Conservation (phyloP, 2,797 vertebrate species). For the Gobionotothen gibberifrons region DNA sequence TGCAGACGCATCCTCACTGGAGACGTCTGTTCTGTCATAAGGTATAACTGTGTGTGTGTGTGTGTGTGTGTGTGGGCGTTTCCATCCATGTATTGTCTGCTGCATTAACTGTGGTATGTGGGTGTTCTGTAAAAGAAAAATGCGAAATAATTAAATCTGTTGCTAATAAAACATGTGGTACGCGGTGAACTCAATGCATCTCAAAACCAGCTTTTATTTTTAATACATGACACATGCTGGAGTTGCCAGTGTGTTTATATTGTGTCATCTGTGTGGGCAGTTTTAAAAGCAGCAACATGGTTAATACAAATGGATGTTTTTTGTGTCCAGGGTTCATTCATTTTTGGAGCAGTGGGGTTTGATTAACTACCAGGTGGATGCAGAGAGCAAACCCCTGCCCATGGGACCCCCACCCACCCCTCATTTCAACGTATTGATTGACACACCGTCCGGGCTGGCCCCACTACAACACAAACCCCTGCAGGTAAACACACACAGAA, state of each 20-base stretch:
- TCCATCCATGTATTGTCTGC: slow-evolving; percentile 3
- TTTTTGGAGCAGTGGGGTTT: slow-evolving; percentile 99
- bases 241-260: slow-evolving; percentile 21
- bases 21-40: slow-evolving; percentile 95
- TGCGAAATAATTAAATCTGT: slow-evolving; percentile 29
- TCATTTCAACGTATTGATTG: slow-evolving; percentile 95
- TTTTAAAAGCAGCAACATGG: slow-evolving; percentile 1
- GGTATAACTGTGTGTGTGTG: slow-evolving; percentile 74
- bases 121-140: slow-evolving; percentile 11
- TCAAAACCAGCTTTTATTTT: slow-evolving; percentile 13
- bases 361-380: slow-evolving; percentile 98
- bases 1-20: slow-evolving; percentile 94
- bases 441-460: slow-evolving; percentile 92
- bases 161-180: neutral
- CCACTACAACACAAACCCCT: slow-evolving; percentile 94
- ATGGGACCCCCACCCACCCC: slow-evolving; percentile 97
- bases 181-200: neutral
- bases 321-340: slow-evolving; percentile 89
- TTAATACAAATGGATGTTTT: neutral
- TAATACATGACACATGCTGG: neutral
- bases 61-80: slow-evolving; percentile 10
- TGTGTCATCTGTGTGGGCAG: neutral
- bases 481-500: slow-evolving; percentile 82
- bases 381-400: slow-evolving; percentile 94
- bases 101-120: slow-evolving; percentile 15